Evolutionary conservation across 2,888 invertebrate genomes (phyloP), one percentile per base, ranked within the genome.

Genomic region (Parascotia fuliginaria): DNA sequence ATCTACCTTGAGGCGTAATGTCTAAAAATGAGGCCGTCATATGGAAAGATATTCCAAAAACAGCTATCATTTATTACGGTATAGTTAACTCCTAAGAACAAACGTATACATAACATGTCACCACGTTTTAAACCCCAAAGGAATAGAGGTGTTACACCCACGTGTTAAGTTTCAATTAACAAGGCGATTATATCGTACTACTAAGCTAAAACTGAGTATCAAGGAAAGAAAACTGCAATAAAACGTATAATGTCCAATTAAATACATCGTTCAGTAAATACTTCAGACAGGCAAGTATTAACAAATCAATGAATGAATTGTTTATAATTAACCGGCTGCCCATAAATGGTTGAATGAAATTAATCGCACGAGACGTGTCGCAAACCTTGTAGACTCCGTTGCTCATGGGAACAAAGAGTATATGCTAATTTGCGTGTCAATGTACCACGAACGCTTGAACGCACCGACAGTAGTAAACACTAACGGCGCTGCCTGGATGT

Each of bases 401-500:
- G 68, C 61, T 65, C 60, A 81, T 42, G 36, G 29, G 65, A 79
- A 78, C 74, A 77, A 62, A 42, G 67, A 79, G 80, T 73, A 80
- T 78, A 79, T 77, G 79, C 77, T 79, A 58, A 73, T 73, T 67
- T 77, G 77, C 77, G 33, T 62, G 43, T 70, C 74, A 37, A 56
- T 85, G 43, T 88, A 55, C 86, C 86, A 88, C 88, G 83, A 87
- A 87, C 86, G 79, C 83, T 77, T 85, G 87, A 87, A 88, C 86
- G 84, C 79, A 77, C 83, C 81, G 63, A 65, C 75, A 73, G 79
- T 75, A 76, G 51, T 36, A 41, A 33, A 31, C 47, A 65, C 79
- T 69, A 75, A 59, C 56, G 77, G 82, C 83, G 83, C 84, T 84
- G 86, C 85, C 85, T 87, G 87, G 83, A 88, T 87, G 84, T 87